A percentile compares a stretch with the other conserved stretches of the same genome.
These are phyloP conservation scores for Dicaeum eximium DNA, from an alignment of 2,113 vertebrate genomes.

Conservation along the genomic window DNA sequence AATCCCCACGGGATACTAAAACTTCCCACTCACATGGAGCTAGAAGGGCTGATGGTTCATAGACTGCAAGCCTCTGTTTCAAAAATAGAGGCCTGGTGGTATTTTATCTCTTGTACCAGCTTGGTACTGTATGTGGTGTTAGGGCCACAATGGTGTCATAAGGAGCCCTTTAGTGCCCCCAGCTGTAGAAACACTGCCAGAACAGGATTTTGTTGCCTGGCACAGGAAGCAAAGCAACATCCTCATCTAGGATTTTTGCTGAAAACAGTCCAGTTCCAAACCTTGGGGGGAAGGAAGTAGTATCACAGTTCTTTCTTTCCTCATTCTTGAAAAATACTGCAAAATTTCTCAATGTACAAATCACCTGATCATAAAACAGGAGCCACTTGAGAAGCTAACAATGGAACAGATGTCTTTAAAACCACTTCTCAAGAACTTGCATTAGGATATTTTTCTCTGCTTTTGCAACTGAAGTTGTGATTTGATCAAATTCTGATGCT, in stretches of 20 bases:
- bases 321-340: background rate
- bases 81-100: background rate
- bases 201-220: background rate
- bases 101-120: background rate
- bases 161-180: background rate
- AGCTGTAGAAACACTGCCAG: background rate
- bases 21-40: background rate
- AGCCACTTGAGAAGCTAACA: background rate
- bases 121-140: background rate
- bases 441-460: background rate
- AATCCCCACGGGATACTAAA: background rate
- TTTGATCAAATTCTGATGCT: background rate
- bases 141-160: background rate
- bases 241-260: background rate
- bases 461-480: background rate
- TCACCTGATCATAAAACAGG: background rate
- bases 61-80: background rate
- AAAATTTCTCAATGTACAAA: background rate
- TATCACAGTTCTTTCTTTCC: background rate
- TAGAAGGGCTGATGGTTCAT: background rate
- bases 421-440: background rate
- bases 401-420: background rate
- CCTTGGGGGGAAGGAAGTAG: background rate
- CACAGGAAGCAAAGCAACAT: background rate
- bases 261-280: background rate